Evolutionary conservation across 1,140 invertebrate genomes (phyloP).

Genomic region (Rhyacophila brunnea): DNA sequence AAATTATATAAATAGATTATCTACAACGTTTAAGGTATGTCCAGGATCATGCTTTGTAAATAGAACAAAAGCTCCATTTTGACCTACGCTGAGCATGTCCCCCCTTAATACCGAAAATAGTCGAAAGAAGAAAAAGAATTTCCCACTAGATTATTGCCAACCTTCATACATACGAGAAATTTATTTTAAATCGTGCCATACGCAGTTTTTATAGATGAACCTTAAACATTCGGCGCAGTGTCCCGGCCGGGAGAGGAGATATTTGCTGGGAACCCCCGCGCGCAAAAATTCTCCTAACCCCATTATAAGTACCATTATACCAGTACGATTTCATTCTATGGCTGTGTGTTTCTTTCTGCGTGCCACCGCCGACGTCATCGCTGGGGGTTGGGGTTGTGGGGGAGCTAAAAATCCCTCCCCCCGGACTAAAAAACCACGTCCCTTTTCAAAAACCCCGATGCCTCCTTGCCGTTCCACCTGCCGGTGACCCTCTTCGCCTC

Average conservation of each 20-base stretch:
- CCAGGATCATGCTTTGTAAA: no score
- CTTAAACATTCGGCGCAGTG: slow-evolving; percentile 11
- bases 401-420: slow-evolving; percentile 25
- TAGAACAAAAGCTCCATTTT: no score
- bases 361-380: slow-evolving; percentile 1
- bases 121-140: no score
- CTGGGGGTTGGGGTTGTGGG: no score
- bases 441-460: slow-evolving; percentile 23
- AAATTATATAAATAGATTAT: no score
- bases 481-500: slow-evolving; percentile 6
- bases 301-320: slow-evolving; percentile 36
- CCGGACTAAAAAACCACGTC: slow-evolving; percentile 19
- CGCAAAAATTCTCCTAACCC: slow-evolving; percentile 35
- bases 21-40: no score
- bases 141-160: no score
- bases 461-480: slow-evolving; percentile 4
- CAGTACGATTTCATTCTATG: slow-evolving; percentile 31
- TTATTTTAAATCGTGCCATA: no score
- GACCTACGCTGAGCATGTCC: no score
- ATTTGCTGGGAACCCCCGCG: not conserved
- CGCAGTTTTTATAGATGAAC: no score
- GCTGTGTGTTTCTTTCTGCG: not conserved
- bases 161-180: no score
- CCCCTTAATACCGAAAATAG: no score
- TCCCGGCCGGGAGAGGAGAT: slow-evolving; percentile 5